These are phyloP conservation scores for Ptychodera flava DNA, from an alignment of 35 echinoderm and acorn worm genomes.

Conservation along the genomic window DNA sequence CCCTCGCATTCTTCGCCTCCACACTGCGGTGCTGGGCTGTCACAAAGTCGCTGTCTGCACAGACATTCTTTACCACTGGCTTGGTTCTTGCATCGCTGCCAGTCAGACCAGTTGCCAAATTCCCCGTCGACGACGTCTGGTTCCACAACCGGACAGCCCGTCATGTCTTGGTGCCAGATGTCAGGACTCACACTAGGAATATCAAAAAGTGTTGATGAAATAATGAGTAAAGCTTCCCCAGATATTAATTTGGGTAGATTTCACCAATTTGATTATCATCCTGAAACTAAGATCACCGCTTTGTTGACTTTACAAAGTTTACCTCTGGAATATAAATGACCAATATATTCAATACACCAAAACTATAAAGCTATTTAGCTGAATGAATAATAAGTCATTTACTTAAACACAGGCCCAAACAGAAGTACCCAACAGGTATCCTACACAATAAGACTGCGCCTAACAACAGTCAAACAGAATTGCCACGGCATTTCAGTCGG, in stretches of 20 bases:
- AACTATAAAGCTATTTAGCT: no score
- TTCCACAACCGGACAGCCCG: conserved; percentile 23
- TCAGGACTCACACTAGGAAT: no score
- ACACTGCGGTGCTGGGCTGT: conserved; percentile 72
- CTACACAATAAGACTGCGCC: no score
- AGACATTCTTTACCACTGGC: conserved; percentile 43
- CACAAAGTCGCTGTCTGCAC: conserved; percentile 66
- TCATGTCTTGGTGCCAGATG: conserved; percentile 38
- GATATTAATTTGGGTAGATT: neutral
- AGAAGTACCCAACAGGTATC: no score
- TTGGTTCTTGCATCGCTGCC: conserved; percentile 68
- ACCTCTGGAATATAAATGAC: conserved; percentile 23
- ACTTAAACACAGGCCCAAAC: no score
- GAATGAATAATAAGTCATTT: no score
- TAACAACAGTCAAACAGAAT: no score
- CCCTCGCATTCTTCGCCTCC: conserved; percentile 61
- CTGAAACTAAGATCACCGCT: neutral
- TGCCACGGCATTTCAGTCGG: no score
- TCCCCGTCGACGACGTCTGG: conserved; percentile 53
- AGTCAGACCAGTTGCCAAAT: conserved; percentile 82
- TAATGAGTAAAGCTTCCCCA: no score
- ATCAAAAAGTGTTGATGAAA: no score
- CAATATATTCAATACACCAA: conserved; percentile 36
- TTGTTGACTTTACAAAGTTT: conserved; percentile 23
- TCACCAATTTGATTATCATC: neutral